Evolutionary conservation across 2,888 invertebrate genomes (phyloP).

Genomic region (Parnassius apollo): DNA sequence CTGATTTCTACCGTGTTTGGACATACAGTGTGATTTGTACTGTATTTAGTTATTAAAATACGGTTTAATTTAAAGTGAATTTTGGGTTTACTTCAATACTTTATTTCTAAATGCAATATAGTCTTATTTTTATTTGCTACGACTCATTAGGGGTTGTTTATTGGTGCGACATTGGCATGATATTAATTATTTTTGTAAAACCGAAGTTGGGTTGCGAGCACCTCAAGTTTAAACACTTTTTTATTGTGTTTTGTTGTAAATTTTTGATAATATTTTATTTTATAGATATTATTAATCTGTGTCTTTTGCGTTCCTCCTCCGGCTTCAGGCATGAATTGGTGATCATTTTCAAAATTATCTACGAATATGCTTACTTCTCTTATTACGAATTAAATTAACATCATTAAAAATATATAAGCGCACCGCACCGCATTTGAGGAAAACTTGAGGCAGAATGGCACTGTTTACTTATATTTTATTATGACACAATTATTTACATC

Average conservation of each 20-base stretch:
- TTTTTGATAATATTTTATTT: not conserved
- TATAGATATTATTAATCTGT: not conserved
- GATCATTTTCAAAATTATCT: slow-evolving; percentile 21
- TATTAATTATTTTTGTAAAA: slow-evolving; percentile 26
- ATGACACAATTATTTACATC: not conserved
- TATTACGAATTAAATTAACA: slow-evolving; percentile 16
- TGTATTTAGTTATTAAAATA: slow-evolving; percentile 1
- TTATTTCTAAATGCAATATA: slow-evolving; percentile 4
- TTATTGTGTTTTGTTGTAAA: not conserved
- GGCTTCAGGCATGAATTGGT: slow-evolving; percentile 22
- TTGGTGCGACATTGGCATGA: slow-evolving; percentile 50
- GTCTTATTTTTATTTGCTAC: slow-evolving; percentile 46
- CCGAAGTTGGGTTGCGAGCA: slow-evolving; percentile 4
- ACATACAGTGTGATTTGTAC: not conserved
- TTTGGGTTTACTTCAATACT: slow-evolving; percentile 7
- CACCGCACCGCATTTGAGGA: slow-evolving; percentile 26
- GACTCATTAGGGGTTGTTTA: slow-evolving; percentile 41
- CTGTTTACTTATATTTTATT: slow-evolving; percentile 8
- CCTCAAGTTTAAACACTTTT: too few relatives aligned
- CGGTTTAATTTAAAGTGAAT: slow-evolving; percentile 19
- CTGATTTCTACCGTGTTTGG: slow-evolving; percentile 14
- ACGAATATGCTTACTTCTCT: not conserved
- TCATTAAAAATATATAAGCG: slow-evolving; percentile 17
- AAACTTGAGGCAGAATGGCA: slow-evolving; percentile 13
- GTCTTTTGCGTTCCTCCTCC: slow-evolving; percentile 3